These are phyloP conservation scores for Plecotus auritus DNA, from an alignment of 2,113 vertebrate species.

Conservation along the genomic window DNA sequence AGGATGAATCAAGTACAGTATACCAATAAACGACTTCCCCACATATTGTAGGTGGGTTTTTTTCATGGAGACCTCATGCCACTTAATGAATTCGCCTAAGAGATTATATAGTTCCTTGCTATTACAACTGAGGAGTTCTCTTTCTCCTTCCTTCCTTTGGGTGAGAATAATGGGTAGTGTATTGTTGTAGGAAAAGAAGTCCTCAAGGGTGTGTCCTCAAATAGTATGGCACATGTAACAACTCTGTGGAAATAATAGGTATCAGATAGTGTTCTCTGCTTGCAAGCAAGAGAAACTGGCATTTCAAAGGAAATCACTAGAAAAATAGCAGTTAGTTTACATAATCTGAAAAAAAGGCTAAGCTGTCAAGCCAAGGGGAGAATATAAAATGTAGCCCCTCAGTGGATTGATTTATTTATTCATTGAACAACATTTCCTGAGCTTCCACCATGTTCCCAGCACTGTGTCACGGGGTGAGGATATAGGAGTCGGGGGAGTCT, in stretches of 20 bases:
- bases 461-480: background rate
- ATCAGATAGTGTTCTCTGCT: background rate
- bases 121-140: background rate
- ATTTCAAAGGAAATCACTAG: background rate
- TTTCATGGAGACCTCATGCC: background rate
- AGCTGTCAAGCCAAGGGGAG: background rate
- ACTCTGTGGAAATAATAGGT: background rate
- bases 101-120: background rate
- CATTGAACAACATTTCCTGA: background rate
- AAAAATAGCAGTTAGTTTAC: background rate
- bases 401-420: background rate
- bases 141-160: background rate
- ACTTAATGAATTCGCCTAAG: background rate
- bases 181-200: background rate
- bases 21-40: background rate
- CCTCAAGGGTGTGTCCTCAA: background rate
- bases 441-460: background rate
- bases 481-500: accelerated
- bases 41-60: background rate
- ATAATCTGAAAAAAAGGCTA: background rate
- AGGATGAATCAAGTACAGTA: background rate
- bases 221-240: background rate
- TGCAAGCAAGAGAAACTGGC: background rate
- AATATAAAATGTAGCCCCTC: background rate
- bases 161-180: background rate